Percentiles rank a stretch among this genome's conserved stretches.
Conservation (phyloP, 2,888 invertebrate genomes). For the Acrobasis repandana region DNA sequence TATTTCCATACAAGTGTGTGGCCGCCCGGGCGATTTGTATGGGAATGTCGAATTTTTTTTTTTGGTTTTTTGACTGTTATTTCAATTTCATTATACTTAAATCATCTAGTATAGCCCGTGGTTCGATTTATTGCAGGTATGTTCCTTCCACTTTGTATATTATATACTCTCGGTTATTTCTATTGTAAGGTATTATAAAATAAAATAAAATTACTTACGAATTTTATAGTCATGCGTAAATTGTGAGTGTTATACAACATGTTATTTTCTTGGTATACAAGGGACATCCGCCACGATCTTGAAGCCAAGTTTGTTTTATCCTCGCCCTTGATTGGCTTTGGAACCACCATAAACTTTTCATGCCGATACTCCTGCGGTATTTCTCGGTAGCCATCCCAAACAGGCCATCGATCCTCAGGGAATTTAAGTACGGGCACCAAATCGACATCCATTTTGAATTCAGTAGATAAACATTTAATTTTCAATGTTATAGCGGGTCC, state of each 20-base stretch:
- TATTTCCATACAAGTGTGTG: too few species aligned
- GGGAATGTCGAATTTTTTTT: too few species aligned
- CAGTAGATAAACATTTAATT: constrained; percentile 38
- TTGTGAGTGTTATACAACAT: constrained; percentile 62
- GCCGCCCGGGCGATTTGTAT: too few species aligned
- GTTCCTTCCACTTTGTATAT: too few species aligned
- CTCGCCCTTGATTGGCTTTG: constrained; percentile 53
- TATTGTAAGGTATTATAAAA: too few species aligned
- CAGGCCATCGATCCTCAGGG: constrained; percentile 64
- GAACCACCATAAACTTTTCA: constrained; percentile 24
- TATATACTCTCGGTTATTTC: too few species aligned
- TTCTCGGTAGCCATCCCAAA: constrained; percentile 39
- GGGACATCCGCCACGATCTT: constrained; percentile 78
- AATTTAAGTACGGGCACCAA: constrained; percentile 80
- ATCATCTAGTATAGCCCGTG: too few species aligned
- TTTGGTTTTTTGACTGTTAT: too few species aligned
- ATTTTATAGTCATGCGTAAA: constrained; percentile 64
- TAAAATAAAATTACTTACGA: constrained; percentile 59
- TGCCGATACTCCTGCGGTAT: constrained; percentile 35
- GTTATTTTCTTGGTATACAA: constrained; percentile 78
- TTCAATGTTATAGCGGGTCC: constrained; percentile 83
- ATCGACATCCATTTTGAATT: constrained; percentile 71
- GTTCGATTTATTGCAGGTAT: too few species aligned
- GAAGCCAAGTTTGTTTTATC: constrained; percentile 35
- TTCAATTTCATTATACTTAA: too few species aligned